Conservation (phyloP, 1,140 invertebrate species). For the Ooceraea biroi region DNA sequence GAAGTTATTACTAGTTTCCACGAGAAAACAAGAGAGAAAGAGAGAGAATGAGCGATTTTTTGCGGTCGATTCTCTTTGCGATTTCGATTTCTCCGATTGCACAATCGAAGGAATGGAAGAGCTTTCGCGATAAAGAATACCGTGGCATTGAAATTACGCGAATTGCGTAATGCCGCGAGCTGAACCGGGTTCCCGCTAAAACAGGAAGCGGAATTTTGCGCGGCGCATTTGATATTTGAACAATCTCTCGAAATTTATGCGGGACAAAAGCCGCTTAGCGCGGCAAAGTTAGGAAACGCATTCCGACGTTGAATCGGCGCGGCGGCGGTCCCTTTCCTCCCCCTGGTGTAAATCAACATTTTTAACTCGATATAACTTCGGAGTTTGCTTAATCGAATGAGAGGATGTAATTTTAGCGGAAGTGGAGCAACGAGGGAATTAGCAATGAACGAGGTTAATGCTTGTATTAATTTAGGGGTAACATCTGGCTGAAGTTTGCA, state of each 20-base stretch:
- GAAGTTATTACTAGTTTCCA: conserved; percentile 67
- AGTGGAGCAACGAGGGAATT: conserved; percentile 45
- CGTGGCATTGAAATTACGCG: neutral
- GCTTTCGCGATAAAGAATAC: neutral
- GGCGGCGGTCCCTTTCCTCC: neutral
- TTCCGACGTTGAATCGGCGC: conserved; percentile 49
- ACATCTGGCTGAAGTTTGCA: conserved; percentile 46
- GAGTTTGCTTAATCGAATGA: conserved; percentile 62
- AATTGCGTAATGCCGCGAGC: neutral
- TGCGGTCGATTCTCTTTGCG: neutral
- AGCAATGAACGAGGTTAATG: conserved; percentile 59
- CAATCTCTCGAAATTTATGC: conserved; percentile 45
- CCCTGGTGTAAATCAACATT: conserved; percentile 60
- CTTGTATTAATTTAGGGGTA: conserved; percentile 57
- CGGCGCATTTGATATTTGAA: conserved; percentile 8
- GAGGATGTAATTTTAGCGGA: conserved; percentile 54
- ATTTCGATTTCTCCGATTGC: too few species aligned
- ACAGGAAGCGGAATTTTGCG: conserved; percentile 4
- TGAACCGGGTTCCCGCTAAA: neutral
- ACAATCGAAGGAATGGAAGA: neutral
- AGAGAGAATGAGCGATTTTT: conserved; percentile 4
- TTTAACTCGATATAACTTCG: conserved; percentile 60
- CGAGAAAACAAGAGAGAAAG: neutral
- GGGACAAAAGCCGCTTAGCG: conserved; percentile 54
- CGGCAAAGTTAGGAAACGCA: conserved; percentile 39